phyloP scores from a whole-genome alignment of 2,888 invertebrate species.

The Argyra leucocephala region DNA sequence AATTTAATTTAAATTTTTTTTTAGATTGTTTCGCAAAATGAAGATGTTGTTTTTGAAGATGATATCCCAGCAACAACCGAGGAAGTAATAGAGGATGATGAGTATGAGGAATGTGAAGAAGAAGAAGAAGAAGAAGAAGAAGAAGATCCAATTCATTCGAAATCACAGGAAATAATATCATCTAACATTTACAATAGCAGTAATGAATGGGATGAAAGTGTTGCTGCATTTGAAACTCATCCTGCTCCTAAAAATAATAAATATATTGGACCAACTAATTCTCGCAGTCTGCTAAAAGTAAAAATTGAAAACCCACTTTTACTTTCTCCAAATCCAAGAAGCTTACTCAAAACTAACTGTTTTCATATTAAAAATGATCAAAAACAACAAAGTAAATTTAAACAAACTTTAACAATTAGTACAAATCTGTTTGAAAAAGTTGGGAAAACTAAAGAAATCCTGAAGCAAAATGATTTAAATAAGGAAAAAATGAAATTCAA shows the following conservation, averaged over 20 bases:
- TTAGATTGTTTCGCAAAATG: conserved; percentile 27
- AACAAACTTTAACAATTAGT: conserved; percentile 23
- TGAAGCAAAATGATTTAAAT: background rate
- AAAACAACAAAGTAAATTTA: conserved; percentile 22
- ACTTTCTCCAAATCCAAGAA: conserved; percentile 13
- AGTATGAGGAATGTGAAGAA: background rate
- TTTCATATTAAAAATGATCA: background rate
- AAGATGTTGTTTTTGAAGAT: conserved; percentile 44
- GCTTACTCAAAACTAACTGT: conserved; percentile 18
- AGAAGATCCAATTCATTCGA: background rate
- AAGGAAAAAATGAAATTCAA: conserved; percentile 8
- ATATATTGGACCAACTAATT: conserved; percentile 21
- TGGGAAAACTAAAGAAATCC: conserved; percentile 9
- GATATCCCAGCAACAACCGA: conserved; percentile 49
- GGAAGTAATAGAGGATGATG: conserved; percentile 23
- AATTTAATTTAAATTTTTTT: background rate
- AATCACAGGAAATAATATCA: background rate
- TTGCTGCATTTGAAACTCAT: conserved; percentile 21
- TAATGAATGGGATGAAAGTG: conserved; percentile 15
- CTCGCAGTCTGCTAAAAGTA: conserved; percentile 22
- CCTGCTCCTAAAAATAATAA: conserved; percentile 18
- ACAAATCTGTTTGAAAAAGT: conserved; percentile 17
- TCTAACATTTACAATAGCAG: background rate
- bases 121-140: conserved; percentile 13
- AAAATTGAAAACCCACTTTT: conserved; percentile 11